phyloP scores from a whole-genome alignment of 2,888 invertebrate genomes.

The Yponomeuta cagnagella region DNA sequence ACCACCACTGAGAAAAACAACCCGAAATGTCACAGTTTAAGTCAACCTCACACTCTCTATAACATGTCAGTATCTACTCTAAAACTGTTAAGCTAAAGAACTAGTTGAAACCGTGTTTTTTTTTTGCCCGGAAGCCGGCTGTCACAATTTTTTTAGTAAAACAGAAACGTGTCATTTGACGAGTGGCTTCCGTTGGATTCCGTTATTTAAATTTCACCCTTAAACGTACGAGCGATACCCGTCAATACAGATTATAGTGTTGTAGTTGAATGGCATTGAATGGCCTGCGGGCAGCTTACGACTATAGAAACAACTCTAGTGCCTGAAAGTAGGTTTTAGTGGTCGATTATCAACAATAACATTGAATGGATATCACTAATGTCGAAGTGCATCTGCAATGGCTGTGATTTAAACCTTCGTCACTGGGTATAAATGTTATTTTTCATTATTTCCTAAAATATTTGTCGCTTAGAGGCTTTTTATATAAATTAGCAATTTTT shows the following conservation, averaged over 20 bases:
- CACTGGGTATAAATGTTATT: constrained; percentile 53
- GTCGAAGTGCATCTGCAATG: constrained; percentile 62
- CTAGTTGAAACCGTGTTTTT: background rate
- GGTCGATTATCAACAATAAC: constrained; percentile 36
- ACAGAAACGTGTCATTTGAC: constrained; percentile 51
- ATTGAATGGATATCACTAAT: constrained; percentile 59
- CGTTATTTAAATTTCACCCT: constrained; percentile 11
- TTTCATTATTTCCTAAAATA: constrained; percentile 27
- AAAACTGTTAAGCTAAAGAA: background rate
- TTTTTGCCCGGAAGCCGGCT: constrained; percentile 35
- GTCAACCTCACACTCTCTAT: constrained; percentile 42
- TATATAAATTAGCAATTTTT: constrained; percentile 33
- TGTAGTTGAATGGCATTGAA: constrained; percentile 9
- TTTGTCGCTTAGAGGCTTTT: constrained; percentile 35
- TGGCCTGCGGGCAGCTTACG: constrained; percentile 4
- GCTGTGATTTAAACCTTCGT: constrained; percentile 63
- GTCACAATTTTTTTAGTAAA: constrained; percentile 44
- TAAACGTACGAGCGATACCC: background rate
- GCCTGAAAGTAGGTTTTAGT: constrained; percentile 33
- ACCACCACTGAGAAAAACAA: constrained; percentile 59
- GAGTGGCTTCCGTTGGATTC: constrained; percentile 27
- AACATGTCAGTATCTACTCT: constrained; percentile 37
- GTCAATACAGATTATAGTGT: constrained; percentile 7
- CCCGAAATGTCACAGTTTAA: constrained; percentile 56
- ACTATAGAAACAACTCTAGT: constrained; percentile 20